Base-by-base conservation (phyloP, 2,797 vertebrate genomes). In the Cyclura pinguis region DNA sequence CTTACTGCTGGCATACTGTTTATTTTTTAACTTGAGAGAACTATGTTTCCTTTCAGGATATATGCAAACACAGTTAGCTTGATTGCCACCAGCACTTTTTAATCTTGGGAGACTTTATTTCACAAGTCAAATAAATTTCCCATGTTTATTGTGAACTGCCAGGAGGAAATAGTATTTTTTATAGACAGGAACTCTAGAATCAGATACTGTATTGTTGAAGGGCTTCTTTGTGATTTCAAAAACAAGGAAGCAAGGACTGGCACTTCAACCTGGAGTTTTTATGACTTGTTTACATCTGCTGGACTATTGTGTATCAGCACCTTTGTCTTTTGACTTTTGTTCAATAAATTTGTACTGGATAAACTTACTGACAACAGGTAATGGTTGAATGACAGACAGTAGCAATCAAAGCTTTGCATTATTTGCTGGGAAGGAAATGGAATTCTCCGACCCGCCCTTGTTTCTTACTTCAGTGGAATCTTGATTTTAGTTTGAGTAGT, bases 81-180 rank as follows among this genome's bases (percentile, higher is more conserved):
- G 72, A 67, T 92, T 95, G 50, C 57, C 32, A 88, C 85, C 57
- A 86, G 64, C 88, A 84, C 81, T 84, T 0, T 1, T 85, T 88
- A 69, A 69, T 92, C 69, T 92, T 84, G 88, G 80, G 47, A 52
- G 38, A n/a, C 78, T 88, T 84, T 67, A 57, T 94, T 86, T 0
- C 0, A 47, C 74, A 94, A 78, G 50, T 88, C 35, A 89, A 92
- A 64, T 55, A 77, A 69, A 72, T 91, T 95, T 90, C 83, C 84
- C 1, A 1, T 87, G 42, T 83, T 91, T 91, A 90, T 93, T 94
- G 64, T 42, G 89, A 81, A 94, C 81, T 94, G 91, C 50, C 93
- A 85, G 86, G 32, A 80, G 87, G 94, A 95, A 94, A 57, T 94
- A 84, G 47, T 91, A 77, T 90, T 90, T 86, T 87, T 90, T 92